These are phyloP conservation scores for Cryptoprocta ferox DNA, from an alignment of 2,797 vertebrate species.

Conservation along the genomic window DNA sequence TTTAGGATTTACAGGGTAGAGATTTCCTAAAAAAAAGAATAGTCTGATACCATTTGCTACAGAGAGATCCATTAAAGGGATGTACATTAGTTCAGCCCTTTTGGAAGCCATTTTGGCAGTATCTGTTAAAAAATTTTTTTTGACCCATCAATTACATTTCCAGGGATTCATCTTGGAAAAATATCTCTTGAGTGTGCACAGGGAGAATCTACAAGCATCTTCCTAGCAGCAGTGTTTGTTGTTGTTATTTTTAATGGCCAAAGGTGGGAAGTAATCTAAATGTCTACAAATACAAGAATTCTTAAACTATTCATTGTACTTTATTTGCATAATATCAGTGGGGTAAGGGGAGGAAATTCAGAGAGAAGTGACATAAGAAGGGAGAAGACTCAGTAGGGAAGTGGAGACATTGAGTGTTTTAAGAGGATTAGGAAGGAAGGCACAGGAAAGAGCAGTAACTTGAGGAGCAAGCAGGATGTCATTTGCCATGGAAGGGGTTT, in stretches of 20 bases:
- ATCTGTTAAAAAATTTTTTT: neutral
- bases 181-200: rapidly evolving
- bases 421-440: neutral
- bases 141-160: neutral
- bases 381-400: neutral
- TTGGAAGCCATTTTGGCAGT: neutral
- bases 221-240: neutral
- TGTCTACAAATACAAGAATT: neutral
- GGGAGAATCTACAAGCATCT: neutral
- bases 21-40: neutral
- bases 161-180: neutral
- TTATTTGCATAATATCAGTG: neutral
- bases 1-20: neutral
- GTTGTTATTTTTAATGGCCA: neutral
- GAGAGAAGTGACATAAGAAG: neutral
- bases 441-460: neutral
- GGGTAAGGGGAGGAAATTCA: neutral
- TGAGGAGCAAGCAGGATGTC: neutral
- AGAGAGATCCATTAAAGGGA: neutral
- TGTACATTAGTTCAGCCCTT: neutral
- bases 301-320: neutral
- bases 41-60: neutral
- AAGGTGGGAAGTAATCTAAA: neutral
- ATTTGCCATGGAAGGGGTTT: neutral
- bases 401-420: neutral